phyloP scores from a whole-genome alignment of 2,797 vertebrate species.

The Ptychobarbus kaznakovi region DNA sequence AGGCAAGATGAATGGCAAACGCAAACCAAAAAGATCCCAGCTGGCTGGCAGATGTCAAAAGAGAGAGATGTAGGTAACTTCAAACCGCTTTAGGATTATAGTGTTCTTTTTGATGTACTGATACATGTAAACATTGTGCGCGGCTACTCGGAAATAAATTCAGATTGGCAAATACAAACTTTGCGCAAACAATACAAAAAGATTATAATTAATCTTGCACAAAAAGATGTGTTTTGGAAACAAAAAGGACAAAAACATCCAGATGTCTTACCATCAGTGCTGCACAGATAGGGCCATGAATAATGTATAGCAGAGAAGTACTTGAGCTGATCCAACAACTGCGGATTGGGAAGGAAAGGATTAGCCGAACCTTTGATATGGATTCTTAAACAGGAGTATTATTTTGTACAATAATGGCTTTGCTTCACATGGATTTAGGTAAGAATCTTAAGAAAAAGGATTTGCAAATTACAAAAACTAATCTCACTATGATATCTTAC shows the following conservation, averaged over 20 bases:
- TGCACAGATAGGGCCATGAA: slow-evolving; percentile 97
- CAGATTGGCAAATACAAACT: slow-evolving; percentile 1
- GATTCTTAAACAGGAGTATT: neutral
- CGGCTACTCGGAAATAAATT: neutral
- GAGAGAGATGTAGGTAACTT: neutral
- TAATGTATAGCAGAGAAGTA: slow-evolving; percentile 94
- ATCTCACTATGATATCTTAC: neutral
- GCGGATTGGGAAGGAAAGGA: slow-evolving; percentile 32
- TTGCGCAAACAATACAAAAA: neutral
- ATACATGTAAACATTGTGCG: neutral
- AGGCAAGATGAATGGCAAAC: slow-evolving; percentile 4
- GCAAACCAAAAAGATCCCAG: neutral
- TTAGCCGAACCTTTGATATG: neutral
- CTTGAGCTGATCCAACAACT: slow-evolving; percentile 99
- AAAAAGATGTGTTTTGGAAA: slow-evolving; percentile 16
- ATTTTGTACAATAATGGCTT: slow-evolving; percentile 1
- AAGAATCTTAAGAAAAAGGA: slow-evolving; percentile 9
- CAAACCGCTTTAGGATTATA: neutral
- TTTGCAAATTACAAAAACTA: neutral
- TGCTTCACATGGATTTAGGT: slow-evolving; percentile 28
- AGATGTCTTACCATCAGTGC: slow-evolving; percentile 87
- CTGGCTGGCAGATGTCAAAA: slow-evolving; percentile 3
- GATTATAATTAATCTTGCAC: slow-evolving; percentile 4
- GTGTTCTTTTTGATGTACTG: slow-evolving; percentile 8
- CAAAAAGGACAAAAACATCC: slow-evolving; percentile 6